Conservation (phyloP, 1,140 invertebrate species). For the Zaprionus capensis region DNA sequence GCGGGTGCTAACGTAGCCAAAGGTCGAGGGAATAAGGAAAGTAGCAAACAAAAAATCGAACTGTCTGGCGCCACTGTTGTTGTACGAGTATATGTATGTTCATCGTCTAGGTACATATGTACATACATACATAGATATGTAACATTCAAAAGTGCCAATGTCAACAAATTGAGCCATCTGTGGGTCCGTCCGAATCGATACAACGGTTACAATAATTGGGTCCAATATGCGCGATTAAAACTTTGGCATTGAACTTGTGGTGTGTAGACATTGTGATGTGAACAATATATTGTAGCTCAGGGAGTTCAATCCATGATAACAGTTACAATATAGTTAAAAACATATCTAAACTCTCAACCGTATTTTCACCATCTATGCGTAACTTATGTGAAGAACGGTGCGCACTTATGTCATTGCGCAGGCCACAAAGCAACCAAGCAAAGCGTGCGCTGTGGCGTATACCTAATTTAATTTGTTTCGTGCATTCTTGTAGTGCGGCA, state of each 20-base stretch:
- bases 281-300: neutral
- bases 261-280: too few relatives aligned
- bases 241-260: neutral
- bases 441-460: constrained; percentile 61
- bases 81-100: constrained; percentile 4
- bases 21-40: constrained; percentile 60
- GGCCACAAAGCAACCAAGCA: constrained; percentile 34
- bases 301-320: neutral
- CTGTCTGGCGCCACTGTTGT: constrained; percentile 53
- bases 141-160: constrained; percentile 72
- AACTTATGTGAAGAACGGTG: constrained; percentile 21
- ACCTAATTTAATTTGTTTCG: constrained; percentile 79
- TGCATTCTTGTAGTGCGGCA: constrained; percentile 35
- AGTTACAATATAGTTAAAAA: neutral
- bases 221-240: neutral
- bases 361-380: neutral
- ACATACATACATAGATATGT: constrained; percentile 2
- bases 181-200: constrained; percentile 56
- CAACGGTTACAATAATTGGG: constrained; percentile 9
- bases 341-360: neutral
- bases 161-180: constrained; percentile 44
- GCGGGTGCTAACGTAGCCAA: constrained; percentile 42
- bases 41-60: constrained; percentile 8
- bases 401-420: constrained; percentile 67
- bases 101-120: constrained; percentile 13